Evolutionary conservation across 1,140 invertebrate species (phyloP), one percentile per base, ranked within the genome.

Genomic region (Xylocopa sonorina): DNA sequence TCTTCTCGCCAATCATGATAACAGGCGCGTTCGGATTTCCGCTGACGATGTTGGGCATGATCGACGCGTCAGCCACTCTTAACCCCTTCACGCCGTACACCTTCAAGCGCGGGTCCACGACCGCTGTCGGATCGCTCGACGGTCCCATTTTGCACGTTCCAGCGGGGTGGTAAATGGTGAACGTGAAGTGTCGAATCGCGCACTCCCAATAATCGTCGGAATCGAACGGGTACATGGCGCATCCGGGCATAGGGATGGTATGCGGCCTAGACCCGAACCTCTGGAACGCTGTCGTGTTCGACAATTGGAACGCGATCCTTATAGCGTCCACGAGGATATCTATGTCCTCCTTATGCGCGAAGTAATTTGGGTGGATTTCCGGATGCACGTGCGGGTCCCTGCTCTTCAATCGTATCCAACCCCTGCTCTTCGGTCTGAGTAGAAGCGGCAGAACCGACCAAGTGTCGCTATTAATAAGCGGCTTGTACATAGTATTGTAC

Each of bases 311-410:
- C 0, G 96, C 97, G 58, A 98, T 95, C 82, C 96, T 95, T 21
- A 98, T 97, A 2, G 96, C 97, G 87, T 97, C 96, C 0, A 96
- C 95, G 7, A 98, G 87, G 0, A 96, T 94, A 80, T 95, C 92
- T 18, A 98, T 94, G 81, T 98, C 97, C 84, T 96, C 95, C 77
- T 95, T 95, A 81, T 97, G 95, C 0, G 96, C 95, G 87, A 98
- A 97, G 87, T 98, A 98, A 87, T 98, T 98, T 0, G 98, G 98
- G 90, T 97, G 96, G n/a, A 99, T 96, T 5, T 96, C 94, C 0
- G 98, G 98, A 85, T 96, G 95, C 2, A 96, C 94, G 14, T 95
- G 94, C 0, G 98, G 98, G 92, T 99, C 96, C 38, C 92, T 94
- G 46, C 95, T 97, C 75, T 95, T 95, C 1, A 99, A 88, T n/a